Base-by-base conservation (phyloP, 2,888 invertebrate genomes). In the Chalcosyrphus nemorum region DNA sequence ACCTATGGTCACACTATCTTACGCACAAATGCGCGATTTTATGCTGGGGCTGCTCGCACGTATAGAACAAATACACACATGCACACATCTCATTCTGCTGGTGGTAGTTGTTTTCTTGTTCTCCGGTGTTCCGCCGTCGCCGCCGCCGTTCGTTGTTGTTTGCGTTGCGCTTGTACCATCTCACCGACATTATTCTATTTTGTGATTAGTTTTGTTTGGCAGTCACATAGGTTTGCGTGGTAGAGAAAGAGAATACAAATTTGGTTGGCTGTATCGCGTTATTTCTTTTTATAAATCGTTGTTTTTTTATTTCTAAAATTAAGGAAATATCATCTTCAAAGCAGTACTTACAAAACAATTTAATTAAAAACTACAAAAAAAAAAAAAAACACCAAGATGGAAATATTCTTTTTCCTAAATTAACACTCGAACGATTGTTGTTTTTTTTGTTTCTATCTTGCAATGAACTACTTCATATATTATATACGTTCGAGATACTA, bases 181-280 rank as follows among this genome's bases (percentile, higher is more conserved):
- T 78, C 61, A 27, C 66, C 45, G 56, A 38, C 59, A 65, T 77
- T n/a, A 56, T 78, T 65, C 63, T 52, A 47, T 71, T 72, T 74
- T n/a, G 59, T 61, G 59, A 24, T 84, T 80, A 80, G 78, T 84
- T 72, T 84, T 84, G 78, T 84, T 84, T 84, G 78, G 82, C 35
- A 72, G 61, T 74, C 71, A 41, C 52, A 50, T 50, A 74, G 72
- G 63, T 63, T 84, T 84, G 82, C 35, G 82, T 74, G 82, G 68
- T 63, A 35, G 19, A 72, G 21, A 47, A 66, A 70, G n/a, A n/a
- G n/a, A n/a, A n/a, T n/a, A n/a, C n/a, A n/a, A 52, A 56, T 68
- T 74, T 72, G 43, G 17, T 52, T 2, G 41, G 59, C 35, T 45
- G 43, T 56, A 54, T 57, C 70, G 65, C 52, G 71, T n/a, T n/a